Percentiles rank a stretch among this genome's conserved stretches.
Evolutionary conservation across 2,888 invertebrate genomes (phyloP).

Genomic region (Ditula angustiorana): DNA sequence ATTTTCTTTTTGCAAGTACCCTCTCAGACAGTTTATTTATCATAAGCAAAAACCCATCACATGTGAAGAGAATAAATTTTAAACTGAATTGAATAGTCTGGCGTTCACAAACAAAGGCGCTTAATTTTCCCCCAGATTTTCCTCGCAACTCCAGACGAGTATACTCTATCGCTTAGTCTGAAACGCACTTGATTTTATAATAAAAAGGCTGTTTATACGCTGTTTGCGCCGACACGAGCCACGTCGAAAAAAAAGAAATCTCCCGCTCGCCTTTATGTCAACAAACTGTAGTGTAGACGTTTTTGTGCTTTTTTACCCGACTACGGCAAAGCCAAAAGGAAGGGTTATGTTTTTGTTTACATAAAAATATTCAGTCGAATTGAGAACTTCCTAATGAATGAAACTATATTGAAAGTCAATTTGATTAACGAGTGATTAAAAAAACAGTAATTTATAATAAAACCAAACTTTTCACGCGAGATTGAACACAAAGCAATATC

Average conservation of each 20-base stretch:
- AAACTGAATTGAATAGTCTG: conserved; percentile 47
- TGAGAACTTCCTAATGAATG: too few species aligned
- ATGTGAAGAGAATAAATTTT: conserved; percentile 32
- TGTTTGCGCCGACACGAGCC: conserved; percentile 57
- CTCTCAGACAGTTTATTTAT: conserved; percentile 30
- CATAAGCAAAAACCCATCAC: conserved; percentile 26
- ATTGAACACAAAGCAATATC: too few species aligned
- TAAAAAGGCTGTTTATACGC: conserved; percentile 66
- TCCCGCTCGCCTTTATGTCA: conserved; percentile 53
- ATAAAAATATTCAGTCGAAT: too few species aligned
- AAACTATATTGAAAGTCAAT: too few species aligned
- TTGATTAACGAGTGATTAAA: too few species aligned
- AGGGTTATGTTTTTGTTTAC: too few species aligned
- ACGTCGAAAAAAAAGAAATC: conserved; percentile 54
- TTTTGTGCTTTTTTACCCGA: conserved; percentile 51
- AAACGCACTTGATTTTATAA: conserved; percentile 71
- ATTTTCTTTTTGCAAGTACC: not conserved
- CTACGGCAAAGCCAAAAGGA: too few species aligned
- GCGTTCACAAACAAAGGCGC: conserved; percentile 50
- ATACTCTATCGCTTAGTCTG: conserved; percentile 50
- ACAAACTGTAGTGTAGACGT: conserved; percentile 55
- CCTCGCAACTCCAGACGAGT: conserved; percentile 59
- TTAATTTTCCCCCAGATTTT: conserved; percentile 60
- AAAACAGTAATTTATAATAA: too few species aligned
- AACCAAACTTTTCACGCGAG: too few species aligned